phyloP scores from a whole-genome alignment of 2,888 invertebrate genomes.

The Ariolimax columbianus region DNA sequence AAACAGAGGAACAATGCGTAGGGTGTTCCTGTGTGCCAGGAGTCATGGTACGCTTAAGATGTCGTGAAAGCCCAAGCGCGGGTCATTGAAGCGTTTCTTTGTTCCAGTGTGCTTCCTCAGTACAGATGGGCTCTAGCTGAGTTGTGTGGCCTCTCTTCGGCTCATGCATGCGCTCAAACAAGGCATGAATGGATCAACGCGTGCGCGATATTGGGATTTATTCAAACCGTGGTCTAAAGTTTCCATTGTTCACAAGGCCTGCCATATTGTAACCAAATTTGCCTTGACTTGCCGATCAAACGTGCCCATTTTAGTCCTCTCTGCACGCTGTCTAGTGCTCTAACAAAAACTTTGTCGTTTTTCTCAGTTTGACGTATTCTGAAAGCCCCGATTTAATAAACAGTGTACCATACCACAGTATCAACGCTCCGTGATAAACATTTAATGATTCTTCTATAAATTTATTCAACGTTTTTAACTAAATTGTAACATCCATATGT shows the following conservation, averaged over 20 bases:
- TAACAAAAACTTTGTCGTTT: background rate
- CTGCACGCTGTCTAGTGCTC: background rate
- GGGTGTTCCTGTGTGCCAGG: background rate
- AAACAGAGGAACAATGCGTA: background rate
- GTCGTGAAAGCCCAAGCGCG: background rate
- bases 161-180: slow-evolving; percentile 33
- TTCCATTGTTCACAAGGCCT: slow-evolving; percentile 21
- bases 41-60: background rate
- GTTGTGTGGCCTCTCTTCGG: slow-evolving; percentile 20
- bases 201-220: slow-evolving; percentile 30
- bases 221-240: slow-evolving; percentile 13
- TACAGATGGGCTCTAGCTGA: slow-evolving; percentile 41
- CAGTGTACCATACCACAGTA: too few species aligned
- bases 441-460: too few species aligned
- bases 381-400: background rate
- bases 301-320: background rate
- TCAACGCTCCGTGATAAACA: too few species aligned
- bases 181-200: slow-evolving; percentile 23
- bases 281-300: background rate
- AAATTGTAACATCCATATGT: too few species aligned
- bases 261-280: slow-evolving; percentile 37
- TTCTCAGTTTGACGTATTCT: background rate
- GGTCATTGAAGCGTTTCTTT: slow-evolving; percentile 36
- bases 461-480: too few species aligned
- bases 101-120: slow-evolving; percentile 3